Percentiles rank a stretch among this genome's conserved stretches.
Conservation (phyloP, 1,140 invertebrate species). For the Idris sp. region DNA sequence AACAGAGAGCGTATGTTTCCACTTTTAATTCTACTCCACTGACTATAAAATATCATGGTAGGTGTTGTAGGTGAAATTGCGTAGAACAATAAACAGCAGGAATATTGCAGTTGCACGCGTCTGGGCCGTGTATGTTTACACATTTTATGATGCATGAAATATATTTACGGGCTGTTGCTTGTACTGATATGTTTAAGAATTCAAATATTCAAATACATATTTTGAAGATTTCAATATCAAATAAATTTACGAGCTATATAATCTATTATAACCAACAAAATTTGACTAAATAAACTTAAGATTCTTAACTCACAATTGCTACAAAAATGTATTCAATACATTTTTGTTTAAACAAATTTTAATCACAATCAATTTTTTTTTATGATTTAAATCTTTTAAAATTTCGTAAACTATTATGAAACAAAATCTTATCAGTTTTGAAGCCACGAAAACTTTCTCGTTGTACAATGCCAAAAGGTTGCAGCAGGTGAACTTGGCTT, state of each 20-base stretch:
- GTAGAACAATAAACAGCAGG: slow-evolving; percentile 61
- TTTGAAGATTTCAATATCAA: slow-evolving; percentile 9
- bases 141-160: slow-evolving; percentile 53
- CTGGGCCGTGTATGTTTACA: slow-evolving; percentile 49
- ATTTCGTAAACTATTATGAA: too few species aligned
- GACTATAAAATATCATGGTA: slow-evolving; percentile 55
- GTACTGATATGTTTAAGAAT: slow-evolving; percentile 56
- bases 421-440: too few species aligned
- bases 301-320: too few species aligned
- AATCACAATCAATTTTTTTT: too few species aligned
- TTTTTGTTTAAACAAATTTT: too few species aligned
- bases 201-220: slow-evolving; percentile 30
- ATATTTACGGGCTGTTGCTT: slow-evolving; percentile 47
- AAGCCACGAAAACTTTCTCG: too few species aligned
- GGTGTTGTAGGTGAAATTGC: slow-evolving; percentile 52
- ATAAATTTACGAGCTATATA: slow-evolving; percentile 1
- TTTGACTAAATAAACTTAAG: too few species aligned
- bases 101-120: slow-evolving; percentile 57
- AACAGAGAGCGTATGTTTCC: too few species aligned
- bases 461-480: background rate
- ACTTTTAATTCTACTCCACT: slow-evolving; percentile 53
- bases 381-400: too few species aligned
- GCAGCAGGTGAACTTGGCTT: slow-evolving; percentile 5
- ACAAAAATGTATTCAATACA: too few species aligned
- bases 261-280: too few species aligned